Conservation (phyloP, 2,888 invertebrate species). For the Conus canariensis region DNA sequence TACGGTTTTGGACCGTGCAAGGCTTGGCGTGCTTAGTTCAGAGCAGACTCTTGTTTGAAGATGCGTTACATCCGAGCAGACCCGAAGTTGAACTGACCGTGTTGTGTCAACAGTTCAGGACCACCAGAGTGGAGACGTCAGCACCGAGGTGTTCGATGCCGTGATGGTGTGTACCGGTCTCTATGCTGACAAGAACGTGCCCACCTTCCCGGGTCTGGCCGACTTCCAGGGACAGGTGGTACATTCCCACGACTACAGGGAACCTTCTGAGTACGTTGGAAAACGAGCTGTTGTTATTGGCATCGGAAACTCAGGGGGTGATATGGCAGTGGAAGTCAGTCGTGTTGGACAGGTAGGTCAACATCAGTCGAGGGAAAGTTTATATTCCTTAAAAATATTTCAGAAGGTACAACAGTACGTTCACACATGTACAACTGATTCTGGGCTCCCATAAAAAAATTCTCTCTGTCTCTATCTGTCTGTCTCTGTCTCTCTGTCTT, state of each 20-base stretch:
- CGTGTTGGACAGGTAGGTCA: conserved; percentile 44
- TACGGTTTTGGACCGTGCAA: too few species aligned
- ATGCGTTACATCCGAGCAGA: background rate
- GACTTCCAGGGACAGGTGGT: conserved; percentile 65
- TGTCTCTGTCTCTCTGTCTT: too few species aligned
- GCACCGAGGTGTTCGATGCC: conserved; percentile 33
- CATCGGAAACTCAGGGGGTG: conserved; percentile 80
- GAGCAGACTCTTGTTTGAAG: too few species aligned
- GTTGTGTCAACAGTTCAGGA: conserved; percentile 51
- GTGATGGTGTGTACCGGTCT: too few species aligned
- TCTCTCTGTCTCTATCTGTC: too few species aligned
- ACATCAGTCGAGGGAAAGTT: too few species aligned
- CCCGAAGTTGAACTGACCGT: too few species aligned
- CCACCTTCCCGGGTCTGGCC: conserved; percentile 31
- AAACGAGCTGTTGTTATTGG: conserved; percentile 79
- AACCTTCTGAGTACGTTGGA: conserved; percentile 65
- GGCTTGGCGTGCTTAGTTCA: too few species aligned
- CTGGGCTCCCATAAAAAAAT: background rate
- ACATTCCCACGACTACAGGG: conserved; percentile 69
- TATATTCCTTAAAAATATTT: too few species aligned
- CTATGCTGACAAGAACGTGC: too few species aligned
- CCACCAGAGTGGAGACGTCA: conserved; percentile 54
- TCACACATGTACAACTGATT: background rate
- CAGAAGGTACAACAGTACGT: too few species aligned
- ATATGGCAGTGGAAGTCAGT: conserved; percentile 78